These are phyloP conservation scores for Drosophila carrolli DNA, from an alignment of 1,140 invertebrate genomes.

Conservation along the genomic window DNA sequence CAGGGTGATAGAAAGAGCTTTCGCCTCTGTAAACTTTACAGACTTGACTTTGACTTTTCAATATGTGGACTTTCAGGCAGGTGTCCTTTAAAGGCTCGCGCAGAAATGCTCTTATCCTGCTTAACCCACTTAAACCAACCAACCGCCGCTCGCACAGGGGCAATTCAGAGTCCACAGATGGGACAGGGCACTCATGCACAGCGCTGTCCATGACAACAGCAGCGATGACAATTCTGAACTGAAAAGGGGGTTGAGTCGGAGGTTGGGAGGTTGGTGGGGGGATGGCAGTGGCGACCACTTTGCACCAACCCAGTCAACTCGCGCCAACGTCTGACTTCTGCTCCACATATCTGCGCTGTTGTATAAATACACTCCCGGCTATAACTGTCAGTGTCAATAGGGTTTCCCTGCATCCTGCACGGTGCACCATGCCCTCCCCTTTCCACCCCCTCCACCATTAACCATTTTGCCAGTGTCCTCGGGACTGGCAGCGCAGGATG, in stretches of 20 bases:
- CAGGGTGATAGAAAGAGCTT: neutral
- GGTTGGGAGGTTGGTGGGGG: no score
- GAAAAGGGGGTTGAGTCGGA: neutral
- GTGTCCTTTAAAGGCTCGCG: neutral
- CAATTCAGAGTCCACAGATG: constrained; percentile 9
- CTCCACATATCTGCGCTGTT: constrained; percentile 48
- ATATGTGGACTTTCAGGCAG: neutral
- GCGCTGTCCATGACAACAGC: constrained; percentile 46
- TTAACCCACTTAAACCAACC: constrained; percentile 30
- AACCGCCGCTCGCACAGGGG: neutral
- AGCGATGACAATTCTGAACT: constrained; percentile 26
- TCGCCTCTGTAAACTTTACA: neutral
- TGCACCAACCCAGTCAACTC: neutral
- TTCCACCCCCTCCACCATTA: neutral
- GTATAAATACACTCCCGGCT: constrained; percentile 68
- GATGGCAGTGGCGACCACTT: constrained; percentile 15
- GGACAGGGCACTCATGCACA: constrained; percentile 40
- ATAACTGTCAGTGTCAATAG: constrained; percentile 78
- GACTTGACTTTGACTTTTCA: neutral
- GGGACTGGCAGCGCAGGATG: constrained; percentile 61
- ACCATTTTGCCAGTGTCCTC: constrained; percentile 17
- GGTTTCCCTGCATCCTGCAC: constrained; percentile 8
- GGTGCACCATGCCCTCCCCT: neutral
- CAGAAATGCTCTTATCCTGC: neutral
- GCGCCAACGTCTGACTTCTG: constrained; percentile 26